phyloP scores from a whole-genome alignment of 2,888 invertebrate genomes.

The Hydroisotoma schaefferi region DNA sequence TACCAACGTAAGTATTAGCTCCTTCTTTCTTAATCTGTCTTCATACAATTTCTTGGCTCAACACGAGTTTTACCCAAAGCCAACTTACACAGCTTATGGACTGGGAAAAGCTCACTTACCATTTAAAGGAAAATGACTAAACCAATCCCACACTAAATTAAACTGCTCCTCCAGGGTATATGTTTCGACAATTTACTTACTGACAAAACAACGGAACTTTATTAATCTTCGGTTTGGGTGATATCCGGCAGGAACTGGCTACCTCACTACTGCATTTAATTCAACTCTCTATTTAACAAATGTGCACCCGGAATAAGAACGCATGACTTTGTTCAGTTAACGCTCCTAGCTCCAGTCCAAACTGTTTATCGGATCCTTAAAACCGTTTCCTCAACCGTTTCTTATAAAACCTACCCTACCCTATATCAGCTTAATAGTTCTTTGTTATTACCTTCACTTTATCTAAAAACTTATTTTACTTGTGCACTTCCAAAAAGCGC shows the following conservation, averaged over 20 bases:
- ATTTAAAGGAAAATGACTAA: neutral
- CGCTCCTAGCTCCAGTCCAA: no score
- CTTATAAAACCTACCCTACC: neutral
- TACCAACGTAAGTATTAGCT: conserved; percentile 45
- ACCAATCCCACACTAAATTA: conserved; percentile 1
- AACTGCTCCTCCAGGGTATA: neutral
- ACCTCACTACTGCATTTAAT: no score
- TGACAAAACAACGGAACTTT: no score
- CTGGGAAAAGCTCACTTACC: neutral
- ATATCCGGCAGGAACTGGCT: neutral
- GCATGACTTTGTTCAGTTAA: no score
- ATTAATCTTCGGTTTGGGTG: no score
- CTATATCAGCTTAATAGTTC: neutral
- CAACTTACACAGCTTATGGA: neutral
- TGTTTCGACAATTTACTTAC: neutral
- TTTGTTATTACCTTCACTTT: neutral
- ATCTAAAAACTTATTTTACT: no score
- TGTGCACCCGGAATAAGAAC: no score
- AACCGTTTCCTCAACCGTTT: no score
- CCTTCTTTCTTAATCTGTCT: conserved; percentile 11
- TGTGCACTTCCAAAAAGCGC: no score
- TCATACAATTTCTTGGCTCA: neutral
- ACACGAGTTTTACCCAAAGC: no score
- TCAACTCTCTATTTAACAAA: no score
- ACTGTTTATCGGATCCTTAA: no score